Conservation (phyloP, 2,888 invertebrate species). For the Drosophila mettleri region DNA sequence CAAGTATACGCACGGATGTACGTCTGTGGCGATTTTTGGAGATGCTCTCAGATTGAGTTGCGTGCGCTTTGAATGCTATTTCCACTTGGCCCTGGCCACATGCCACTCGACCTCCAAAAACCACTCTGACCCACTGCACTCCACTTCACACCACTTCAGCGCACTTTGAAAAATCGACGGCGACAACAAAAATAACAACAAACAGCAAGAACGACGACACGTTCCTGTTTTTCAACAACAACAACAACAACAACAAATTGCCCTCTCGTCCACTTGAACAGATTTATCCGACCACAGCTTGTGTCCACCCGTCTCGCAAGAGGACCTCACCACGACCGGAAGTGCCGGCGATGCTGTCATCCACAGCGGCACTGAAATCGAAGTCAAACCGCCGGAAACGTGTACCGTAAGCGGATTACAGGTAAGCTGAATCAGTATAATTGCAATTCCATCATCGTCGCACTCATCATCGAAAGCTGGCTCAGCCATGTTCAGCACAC, state of each 20-base stretch:
- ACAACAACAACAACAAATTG: constrained; percentile 39
- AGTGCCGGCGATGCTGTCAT: constrained; percentile 80
- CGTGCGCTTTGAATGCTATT: constrained; percentile 52
- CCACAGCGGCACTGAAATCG: constrained; percentile 85
- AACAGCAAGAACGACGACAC: no score
- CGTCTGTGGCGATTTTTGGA: constrained; percentile 19
- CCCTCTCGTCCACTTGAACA: constrained; percentile 70
- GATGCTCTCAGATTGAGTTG: constrained; percentile 32
- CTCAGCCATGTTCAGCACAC: constrained; percentile 41
- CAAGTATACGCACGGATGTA: constrained; percentile 52
- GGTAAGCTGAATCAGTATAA: constrained; percentile 86
- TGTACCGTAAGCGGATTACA: constrained; percentile 87
- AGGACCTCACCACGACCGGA: constrained; percentile 81
- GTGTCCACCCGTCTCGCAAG: constrained; percentile 83
- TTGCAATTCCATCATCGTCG: constrained; percentile 74
- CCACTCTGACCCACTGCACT: constrained; percentile 22
- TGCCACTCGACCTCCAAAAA: constrained; percentile 29
- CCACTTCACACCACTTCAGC: constrained; percentile 32
- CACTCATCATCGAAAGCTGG: constrained; percentile 57
- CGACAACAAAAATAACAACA: constrained; percentile 23
- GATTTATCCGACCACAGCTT: constrained; percentile 84
- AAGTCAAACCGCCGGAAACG: constrained; percentile 87
- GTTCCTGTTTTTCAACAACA: constrained; percentile 33
- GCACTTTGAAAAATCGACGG: constrained; percentile 48
- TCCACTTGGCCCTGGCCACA: constrained; percentile 41